Evolutionary conservation across 2,888 invertebrate genomes (phyloP).

Genomic region (Prostheceraeus crozeri): DNA sequence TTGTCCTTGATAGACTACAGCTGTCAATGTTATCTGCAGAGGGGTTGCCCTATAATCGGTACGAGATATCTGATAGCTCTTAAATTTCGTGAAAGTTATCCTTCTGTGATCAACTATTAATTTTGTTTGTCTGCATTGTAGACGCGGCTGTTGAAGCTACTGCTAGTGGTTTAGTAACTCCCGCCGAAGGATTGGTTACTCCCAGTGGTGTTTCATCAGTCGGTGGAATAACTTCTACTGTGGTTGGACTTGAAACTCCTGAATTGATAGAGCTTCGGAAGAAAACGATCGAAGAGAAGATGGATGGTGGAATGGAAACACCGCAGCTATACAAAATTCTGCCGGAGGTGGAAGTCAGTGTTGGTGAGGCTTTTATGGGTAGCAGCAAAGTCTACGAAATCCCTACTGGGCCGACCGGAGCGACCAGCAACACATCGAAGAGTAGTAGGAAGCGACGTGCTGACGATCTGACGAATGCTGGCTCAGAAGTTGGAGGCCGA

Average conservation of each 20-base stretch:
- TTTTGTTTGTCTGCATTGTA: no score
- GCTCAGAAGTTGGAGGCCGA: no score
- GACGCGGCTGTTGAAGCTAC: conserved; percentile 43
- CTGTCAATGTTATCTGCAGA: no score
- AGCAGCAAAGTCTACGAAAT: conserved; percentile 88
- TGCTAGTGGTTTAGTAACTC: conserved; percentile 61
- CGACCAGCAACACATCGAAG: neutral
- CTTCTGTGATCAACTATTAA: no score
- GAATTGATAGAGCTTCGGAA: conserved; percentile 95
- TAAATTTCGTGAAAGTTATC: no score
- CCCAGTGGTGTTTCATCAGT: conserved; percentile 82
- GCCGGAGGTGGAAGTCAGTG: conserved; percentile 71
- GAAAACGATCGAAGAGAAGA: conserved; percentile 86
- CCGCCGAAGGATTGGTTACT: conserved; percentile 65
- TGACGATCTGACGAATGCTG: no score
- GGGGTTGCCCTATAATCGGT: no score
- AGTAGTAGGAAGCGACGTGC: no score
- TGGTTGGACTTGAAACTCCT: conserved; percentile 94
- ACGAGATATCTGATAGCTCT: no score
- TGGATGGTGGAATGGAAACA: conserved; percentile 88
- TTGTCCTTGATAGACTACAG: no score
- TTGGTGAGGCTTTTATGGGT: conserved; percentile 75
- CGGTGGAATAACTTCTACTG: conserved; percentile 62
- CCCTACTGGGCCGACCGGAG: neutral
- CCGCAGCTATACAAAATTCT: conserved; percentile 87